Evolutionary conservation across 2,888 invertebrate genomes (phyloP).

Genomic region (Clistopyga incitator): DNA sequence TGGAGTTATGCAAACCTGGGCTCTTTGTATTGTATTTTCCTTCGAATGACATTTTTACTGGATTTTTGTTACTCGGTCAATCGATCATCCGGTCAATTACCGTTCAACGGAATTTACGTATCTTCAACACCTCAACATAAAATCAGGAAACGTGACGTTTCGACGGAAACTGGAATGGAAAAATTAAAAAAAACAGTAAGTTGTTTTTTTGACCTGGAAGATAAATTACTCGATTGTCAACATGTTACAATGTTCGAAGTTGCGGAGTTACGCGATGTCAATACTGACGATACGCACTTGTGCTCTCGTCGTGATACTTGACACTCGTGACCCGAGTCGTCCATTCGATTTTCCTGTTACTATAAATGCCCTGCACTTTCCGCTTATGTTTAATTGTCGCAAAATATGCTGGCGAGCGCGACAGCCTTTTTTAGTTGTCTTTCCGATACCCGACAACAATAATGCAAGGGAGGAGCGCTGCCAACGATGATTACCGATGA

Average conservation of each 20-base stretch:
- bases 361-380: background rate
- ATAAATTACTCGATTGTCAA: background rate
- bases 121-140: background rate
- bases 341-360: background rate
- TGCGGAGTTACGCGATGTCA: background rate
- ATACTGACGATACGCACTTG: background rate
- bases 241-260: background rate
- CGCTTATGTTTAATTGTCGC: background rate
- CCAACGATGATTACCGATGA: constrained; percentile 5
- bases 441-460: constrained; percentile 1
- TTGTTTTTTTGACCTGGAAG: background rate
- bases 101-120: background rate
- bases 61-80: constrained; percentile 51
- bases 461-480: constrained; percentile 1
- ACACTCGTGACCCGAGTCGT: background rate
- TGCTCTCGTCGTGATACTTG: background rate
- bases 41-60: constrained; percentile 84
- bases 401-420: background rate
- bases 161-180: background rate
- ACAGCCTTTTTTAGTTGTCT: background rate
- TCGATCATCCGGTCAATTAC: constrained; percentile 19
- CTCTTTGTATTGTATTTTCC: constrained; percentile 87
- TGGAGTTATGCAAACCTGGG: constrained; percentile 84
- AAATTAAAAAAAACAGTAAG: background rate
- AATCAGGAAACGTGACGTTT: background rate